Evolutionary conservation across 2,113 vertebrate genomes (phyloP).

Genomic region (Myodes glareolus): DNA sequence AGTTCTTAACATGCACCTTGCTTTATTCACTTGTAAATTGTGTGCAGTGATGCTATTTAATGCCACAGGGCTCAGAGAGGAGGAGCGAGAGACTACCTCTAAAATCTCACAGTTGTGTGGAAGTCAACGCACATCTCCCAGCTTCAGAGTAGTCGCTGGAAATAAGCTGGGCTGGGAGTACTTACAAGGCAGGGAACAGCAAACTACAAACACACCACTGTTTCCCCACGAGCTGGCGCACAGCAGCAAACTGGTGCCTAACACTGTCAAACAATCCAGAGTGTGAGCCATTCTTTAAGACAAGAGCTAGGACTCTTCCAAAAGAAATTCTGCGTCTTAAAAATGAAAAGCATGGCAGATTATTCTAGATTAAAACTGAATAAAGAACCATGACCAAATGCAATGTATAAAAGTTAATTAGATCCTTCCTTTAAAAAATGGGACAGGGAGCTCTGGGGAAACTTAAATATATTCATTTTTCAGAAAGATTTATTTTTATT

Average conservation of each 20-base stretch:
- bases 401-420: background rate
- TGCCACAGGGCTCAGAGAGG: background rate
- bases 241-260: background rate
- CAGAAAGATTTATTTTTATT: background rate
- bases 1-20: background rate
- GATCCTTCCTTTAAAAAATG: background rate
- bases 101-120: background rate
- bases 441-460: background rate
- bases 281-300: background rate
- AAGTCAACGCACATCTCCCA: background rate
- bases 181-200: background rate
- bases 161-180: background rate
- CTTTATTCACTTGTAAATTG: background rate
- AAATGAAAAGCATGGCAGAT: background rate
- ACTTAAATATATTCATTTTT: background rate
- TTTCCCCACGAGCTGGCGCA: background rate
- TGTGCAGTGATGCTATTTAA: background rate
- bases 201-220: background rate
- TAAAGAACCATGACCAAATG: slow-evolving; percentile 25
- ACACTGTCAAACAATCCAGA: background rate
- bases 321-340: background rate
- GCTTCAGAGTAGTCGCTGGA: background rate
- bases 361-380: slow-evolving; percentile 14
- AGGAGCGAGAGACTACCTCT: background rate
- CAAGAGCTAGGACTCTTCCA: background rate